Evolutionary conservation across 2,113 vertebrate species (phyloP).

Genomic region (Sakesphorus luctuosus): DNA sequence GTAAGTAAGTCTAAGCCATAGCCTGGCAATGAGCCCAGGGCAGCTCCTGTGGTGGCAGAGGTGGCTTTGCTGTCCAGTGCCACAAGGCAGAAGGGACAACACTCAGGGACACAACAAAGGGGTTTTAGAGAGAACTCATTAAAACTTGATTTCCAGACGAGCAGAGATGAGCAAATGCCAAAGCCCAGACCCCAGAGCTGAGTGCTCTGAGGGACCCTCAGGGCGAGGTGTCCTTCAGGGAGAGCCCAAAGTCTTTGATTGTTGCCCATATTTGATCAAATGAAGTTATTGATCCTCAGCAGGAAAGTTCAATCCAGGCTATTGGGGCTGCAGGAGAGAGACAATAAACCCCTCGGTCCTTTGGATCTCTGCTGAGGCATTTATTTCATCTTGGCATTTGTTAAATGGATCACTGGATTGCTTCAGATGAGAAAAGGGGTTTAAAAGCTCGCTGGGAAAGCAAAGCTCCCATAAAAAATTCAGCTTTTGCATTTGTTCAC

Average conservation of each 20-base stretch:
- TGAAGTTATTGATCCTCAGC: constrained; percentile 61
- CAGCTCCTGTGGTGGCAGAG: background rate
- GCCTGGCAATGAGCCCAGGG: background rate
- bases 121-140: background rate
- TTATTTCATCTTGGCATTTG: constrained; percentile 74
- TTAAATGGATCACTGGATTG: constrained; percentile 61
- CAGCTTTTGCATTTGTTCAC: constrained; percentile 50
- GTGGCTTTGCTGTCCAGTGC: background rate
- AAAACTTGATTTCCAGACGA: background rate
- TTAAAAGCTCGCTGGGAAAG: constrained; percentile 56
- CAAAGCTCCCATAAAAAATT: constrained; percentile 38
- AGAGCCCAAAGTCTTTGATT: constrained; percentile 34
- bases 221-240: constrained; percentile 32
- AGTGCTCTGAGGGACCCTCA: constrained; percentile 9
- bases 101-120: too few relatives aligned
- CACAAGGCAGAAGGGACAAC: background rate
- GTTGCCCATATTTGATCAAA: constrained; percentile 58
- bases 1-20: rapidly evolving
- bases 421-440: constrained; percentile 52
- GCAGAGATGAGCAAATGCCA: background rate
- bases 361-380: constrained; percentile 68
- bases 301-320: constrained; percentile 41
- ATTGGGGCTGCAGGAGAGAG: constrained; percentile 11
- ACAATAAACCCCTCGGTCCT: constrained; percentile 48
- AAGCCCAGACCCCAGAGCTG: background rate